phyloP scores from a whole-genome alignment of 2,888 invertebrate species.

The Aspidiotus rigidus region DNA sequence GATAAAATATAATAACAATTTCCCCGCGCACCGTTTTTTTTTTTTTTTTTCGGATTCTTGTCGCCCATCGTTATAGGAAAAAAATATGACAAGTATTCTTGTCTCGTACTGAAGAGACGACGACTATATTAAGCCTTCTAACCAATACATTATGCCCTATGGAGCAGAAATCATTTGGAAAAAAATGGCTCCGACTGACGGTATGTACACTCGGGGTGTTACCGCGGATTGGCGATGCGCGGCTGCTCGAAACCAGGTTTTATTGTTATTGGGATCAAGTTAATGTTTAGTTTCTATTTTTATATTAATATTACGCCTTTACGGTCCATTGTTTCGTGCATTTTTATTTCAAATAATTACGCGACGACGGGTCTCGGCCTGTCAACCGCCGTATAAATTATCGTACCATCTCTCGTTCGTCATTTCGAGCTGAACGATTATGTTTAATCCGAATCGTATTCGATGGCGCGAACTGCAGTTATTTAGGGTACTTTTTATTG shows the following conservation, averaged over 20 bases:
- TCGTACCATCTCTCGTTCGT: too few species aligned
- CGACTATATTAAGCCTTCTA: conserved; percentile 15
- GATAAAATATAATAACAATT: conserved; percentile 21
- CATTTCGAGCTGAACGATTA: too few species aligned
- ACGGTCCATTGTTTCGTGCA: conserved; percentile 16
- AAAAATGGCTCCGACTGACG: conserved; percentile 2
- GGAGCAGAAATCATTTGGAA: conserved; percentile 20
- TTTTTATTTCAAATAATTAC: conserved; percentile 19
- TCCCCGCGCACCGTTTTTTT: not conserved
- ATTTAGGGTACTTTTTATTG: too few species aligned
- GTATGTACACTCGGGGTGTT: too few species aligned
- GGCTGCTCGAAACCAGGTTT: conserved; percentile 6
- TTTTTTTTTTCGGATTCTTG: not conserved
- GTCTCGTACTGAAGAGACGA: conserved; percentile 17
- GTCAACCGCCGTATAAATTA: not conserved
- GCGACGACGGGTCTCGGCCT: conserved; percentile 5
- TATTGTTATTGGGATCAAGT: conserved; percentile 24
- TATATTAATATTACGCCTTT: conserved; percentile 22
- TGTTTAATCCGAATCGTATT: too few species aligned
- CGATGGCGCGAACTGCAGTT: too few species aligned
- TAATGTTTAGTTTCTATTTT: conserved; percentile 15
- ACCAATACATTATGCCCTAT: conserved; percentile 25
- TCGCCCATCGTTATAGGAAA: not conserved
- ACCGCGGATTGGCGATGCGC: not conserved
- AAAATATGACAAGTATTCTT: conserved; percentile 24